phyloP scores from a whole-genome alignment of 2,113 vertebrate species.

The Heliornis fulica region DNA sequence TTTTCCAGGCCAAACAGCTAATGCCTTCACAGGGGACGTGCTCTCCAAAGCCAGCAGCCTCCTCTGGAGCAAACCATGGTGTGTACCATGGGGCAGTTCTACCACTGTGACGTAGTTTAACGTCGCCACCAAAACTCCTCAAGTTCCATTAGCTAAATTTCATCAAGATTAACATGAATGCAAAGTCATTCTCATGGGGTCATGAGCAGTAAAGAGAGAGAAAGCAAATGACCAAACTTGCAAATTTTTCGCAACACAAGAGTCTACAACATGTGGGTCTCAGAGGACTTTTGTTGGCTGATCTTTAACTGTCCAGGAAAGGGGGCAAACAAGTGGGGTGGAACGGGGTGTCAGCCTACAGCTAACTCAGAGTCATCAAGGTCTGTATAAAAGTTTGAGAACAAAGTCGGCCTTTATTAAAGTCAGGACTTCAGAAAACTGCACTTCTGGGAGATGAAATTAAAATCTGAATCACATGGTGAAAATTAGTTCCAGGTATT shows the following conservation, averaged over 20 bases:
- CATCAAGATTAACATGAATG: background rate
- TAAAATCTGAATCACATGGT: background rate
- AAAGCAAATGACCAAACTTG: background rate
- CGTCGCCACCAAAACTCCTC: background rate
- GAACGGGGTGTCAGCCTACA: background rate
- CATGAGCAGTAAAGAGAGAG: background rate
- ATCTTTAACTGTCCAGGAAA: background rate
- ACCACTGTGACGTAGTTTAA: background rate
- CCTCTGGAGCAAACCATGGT: too few relatives aligned
- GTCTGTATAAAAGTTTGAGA: background rate
- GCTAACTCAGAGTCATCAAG: background rate
- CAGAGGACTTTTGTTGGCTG: background rate
- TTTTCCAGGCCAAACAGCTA: background rate
- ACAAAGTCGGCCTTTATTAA: background rate
- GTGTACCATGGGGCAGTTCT: too few relatives aligned
- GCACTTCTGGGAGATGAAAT: background rate
- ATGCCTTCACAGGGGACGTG: background rate
- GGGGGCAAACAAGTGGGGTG: background rate
- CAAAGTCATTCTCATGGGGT: background rate
- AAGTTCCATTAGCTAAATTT: background rate
- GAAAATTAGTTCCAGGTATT: background rate
- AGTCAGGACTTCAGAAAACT: background rate
- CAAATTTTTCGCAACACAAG: background rate
- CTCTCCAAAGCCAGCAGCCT: background rate
- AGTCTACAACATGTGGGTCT: background rate